Conservation (phyloP, 2,797 vertebrate species). For the Centroberyx gerrardi region DNA sequence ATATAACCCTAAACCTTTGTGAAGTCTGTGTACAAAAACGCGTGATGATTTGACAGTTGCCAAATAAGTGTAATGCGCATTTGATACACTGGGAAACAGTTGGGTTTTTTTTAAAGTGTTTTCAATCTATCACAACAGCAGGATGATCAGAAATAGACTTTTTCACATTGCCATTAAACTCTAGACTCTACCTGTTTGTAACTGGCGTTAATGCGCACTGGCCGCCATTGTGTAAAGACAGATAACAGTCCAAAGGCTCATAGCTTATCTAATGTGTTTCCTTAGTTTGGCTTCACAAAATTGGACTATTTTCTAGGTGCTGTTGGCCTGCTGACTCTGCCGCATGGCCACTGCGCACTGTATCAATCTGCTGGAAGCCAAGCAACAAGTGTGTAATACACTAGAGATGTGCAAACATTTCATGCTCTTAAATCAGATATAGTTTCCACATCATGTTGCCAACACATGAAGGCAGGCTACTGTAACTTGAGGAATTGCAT, state of each 20-base stretch:
- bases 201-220: no score
- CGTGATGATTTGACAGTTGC: constrained; percentile 5
- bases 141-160: neutral
- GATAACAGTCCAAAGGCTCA: constrained; percentile 3
- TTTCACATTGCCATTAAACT: neutral
- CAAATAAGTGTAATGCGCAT: neutral
- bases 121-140: constrained; percentile 5
- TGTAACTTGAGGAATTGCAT: neutral
- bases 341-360: constrained; percentile 13
- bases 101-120: no score
- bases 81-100: neutral
- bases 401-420: constrained; percentile 45
- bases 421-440: constrained; percentile 41
- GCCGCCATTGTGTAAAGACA: neutral
- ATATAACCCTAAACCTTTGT: neutral
- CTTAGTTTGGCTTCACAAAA: constrained; percentile 2
- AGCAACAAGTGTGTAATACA: constrained; percentile 72
- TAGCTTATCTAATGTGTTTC: constrained; percentile 16
- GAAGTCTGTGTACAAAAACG: neutral
- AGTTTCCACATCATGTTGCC: neutral
- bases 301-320: neutral
- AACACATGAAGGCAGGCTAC: neutral
- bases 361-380: constrained; percentile 24
- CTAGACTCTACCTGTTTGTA: neutral
- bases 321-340: constrained; percentile 32